Base-by-base conservation (phyloP, 2,113 vertebrate species). In the Anolis sagrei region DNA sequence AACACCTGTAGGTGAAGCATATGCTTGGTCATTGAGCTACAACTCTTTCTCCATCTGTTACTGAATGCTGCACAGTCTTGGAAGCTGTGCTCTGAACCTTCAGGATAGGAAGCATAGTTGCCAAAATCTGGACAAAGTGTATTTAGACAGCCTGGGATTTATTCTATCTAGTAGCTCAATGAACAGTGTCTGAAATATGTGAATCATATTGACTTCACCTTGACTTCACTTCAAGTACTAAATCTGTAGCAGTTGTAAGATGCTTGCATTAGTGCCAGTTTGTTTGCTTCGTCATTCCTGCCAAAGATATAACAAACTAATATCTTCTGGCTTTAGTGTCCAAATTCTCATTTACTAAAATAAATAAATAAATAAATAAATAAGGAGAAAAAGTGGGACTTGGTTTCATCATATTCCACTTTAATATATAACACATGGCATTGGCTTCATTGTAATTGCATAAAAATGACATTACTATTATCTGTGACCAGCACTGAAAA, bases 191-290 rank as follows among this genome's bases (percentile, higher is more conserved):
- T 93, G 88, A 88, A 85, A 11, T 5, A n/a, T 1, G 0, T 91
- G 86, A 94, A 91, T 90, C 1, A 89, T 89, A 44, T 44, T 44
- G 39, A 44, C 39, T 44, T 44, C 39, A 88, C 81, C 49, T 36
- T 93, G 89, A 91, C 73, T 79, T 81, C 77, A 25, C 91, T 93
- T 90, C 84, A 91, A 87, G 89, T 90, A 88, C 79, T 90, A 91
- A 90, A 91, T 62, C 49, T 92, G 69, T 76, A 93, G 77, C 58
- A 69, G 25, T 83, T 94, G 23, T 92, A 92, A 48, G 85, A 72
- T 91, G 92, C 92, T 85, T 86, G 58, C 66, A 61, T 85, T 85
- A 93, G 5, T 89, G 66, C 27, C 73, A 81, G 79, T 94, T 94
- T 83, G 87, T 6, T 88, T 93, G 48, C 76, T 86, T 44, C 39